Percentiles rank a stretch among this genome's conserved stretches.
phyloP scores from a whole-genome alignment of 2,797 vertebrate species.

The Oceanodroma leucorhoa region DNA sequence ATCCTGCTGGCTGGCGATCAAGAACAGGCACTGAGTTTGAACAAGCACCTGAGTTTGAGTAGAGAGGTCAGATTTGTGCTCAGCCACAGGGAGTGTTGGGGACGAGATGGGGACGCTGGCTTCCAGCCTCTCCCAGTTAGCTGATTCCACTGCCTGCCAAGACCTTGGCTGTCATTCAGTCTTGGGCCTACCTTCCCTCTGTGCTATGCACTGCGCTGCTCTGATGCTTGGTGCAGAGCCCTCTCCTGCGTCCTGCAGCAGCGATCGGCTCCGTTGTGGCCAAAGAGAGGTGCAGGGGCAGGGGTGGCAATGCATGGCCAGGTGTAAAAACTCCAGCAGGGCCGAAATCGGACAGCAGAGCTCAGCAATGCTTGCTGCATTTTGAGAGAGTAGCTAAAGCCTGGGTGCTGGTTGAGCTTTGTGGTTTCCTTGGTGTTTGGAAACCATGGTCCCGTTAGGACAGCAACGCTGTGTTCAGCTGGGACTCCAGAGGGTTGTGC shows the following conservation, averaged over 20 bases:
- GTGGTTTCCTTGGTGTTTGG: neutral
- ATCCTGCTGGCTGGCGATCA: neutral
- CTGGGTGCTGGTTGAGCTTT: neutral
- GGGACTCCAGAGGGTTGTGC: neutral
- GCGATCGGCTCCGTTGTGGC: accelerated
- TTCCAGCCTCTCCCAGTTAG: neutral
- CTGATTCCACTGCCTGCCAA: neutral
- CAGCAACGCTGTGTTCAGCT: neutral
- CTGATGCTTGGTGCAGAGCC: neutral
- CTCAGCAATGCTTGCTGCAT: neutral
- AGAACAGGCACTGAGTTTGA: neutral
- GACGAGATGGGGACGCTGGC: neutral
- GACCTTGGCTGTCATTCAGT: neutral
- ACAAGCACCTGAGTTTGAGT: neutral
- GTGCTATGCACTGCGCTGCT: neutral
- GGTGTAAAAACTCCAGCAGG: neutral
- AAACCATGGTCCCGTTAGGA: accelerated
- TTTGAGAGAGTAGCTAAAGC: neutral
- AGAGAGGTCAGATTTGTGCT: neutral
- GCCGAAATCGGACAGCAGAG: neutral
- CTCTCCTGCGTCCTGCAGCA: neutral
- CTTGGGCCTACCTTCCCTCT: neutral
- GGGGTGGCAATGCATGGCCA: neutral
- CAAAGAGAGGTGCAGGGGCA: neutral
- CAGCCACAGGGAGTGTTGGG: neutral